These are phyloP conservation scores for Noctua comes DNA, from an alignment of 2,888 invertebrate genomes.

Conservation along the genomic window DNA sequence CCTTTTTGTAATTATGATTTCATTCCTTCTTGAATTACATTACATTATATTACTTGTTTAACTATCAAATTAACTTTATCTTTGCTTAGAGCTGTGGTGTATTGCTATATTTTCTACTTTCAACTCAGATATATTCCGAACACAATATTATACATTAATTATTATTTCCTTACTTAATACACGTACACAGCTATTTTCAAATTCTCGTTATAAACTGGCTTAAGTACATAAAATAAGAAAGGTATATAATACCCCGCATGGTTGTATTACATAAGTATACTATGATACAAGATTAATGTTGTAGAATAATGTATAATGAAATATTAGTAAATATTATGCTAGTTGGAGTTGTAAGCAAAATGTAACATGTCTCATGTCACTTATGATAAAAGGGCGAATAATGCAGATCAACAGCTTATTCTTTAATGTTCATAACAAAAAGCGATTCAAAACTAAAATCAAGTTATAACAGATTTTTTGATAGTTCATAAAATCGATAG, in stretches of 20 bases:
- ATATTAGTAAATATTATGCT: conserved; percentile 55
- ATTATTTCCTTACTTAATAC: conserved; percentile 21
- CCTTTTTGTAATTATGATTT: conserved; percentile 17
- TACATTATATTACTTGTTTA: neutral
- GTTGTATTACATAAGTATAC: conserved; percentile 37
- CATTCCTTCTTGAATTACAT: conserved; percentile 4
- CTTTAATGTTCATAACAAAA: neutral
- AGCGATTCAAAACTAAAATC: neutral
- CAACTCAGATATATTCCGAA: conserved; percentile 15
- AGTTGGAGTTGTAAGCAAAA: conserved; percentile 51
- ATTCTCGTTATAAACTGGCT: conserved; percentile 40
- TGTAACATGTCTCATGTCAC: conserved; percentile 61
- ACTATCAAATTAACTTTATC: conserved; percentile 3
- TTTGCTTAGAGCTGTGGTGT: conserved; percentile 36
- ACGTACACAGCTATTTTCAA: conserved; percentile 10
- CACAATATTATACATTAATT: conserved; percentile 4
- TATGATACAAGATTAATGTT: conserved; percentile 41
- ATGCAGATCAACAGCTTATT: conserved; percentile 6
- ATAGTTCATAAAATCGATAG: neutral
- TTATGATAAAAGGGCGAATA: neutral
- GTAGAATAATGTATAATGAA: conserved; percentile 52
- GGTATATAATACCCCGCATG: conserved; percentile 59
- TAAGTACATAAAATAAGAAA: conserved; percentile 27
- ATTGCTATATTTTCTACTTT: conserved; percentile 39
- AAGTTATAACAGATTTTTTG: neutral